phyloP scores from a whole-genome alignment of 2,113 vertebrate genomes.

The Craseonycteris thonglongyai region DNA sequence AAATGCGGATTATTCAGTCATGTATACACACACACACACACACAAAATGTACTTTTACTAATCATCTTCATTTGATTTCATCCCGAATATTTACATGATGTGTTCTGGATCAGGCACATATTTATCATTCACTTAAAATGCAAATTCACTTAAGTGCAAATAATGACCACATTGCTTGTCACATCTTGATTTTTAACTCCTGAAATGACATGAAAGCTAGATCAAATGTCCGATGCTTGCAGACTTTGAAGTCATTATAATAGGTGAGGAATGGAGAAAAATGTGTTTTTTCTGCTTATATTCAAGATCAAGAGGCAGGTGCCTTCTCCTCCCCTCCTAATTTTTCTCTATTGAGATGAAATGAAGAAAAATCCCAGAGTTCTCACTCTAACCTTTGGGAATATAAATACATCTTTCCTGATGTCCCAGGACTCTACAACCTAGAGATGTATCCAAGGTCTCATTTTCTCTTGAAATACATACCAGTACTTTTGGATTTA shows the following conservation, averaged over 20 bases:
- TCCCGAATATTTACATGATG: background rate
- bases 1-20: constrained; percentile 60
- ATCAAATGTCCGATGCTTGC: background rate
- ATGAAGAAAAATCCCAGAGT: background rate
- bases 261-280: background rate
- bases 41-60: constrained; percentile 71
- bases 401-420: background rate
- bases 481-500: background rate
- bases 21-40: constrained; percentile 80
- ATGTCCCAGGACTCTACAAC: background rate
- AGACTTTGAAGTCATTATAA: background rate
- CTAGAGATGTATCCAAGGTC: background rate
- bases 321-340: background rate
- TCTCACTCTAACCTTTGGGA: background rate
- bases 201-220: background rate
- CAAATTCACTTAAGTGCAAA: background rate
- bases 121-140: background rate
- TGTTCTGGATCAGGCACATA: background rate
- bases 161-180: background rate
- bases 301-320: background rate
- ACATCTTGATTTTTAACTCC: background rate
- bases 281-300: background rate
- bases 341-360: background rate
- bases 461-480: background rate
- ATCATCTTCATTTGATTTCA: constrained; percentile 13